Base-by-base conservation (phyloP, 2,888 invertebrate genomes). In the Pollenia griseotomentosa region DNA sequence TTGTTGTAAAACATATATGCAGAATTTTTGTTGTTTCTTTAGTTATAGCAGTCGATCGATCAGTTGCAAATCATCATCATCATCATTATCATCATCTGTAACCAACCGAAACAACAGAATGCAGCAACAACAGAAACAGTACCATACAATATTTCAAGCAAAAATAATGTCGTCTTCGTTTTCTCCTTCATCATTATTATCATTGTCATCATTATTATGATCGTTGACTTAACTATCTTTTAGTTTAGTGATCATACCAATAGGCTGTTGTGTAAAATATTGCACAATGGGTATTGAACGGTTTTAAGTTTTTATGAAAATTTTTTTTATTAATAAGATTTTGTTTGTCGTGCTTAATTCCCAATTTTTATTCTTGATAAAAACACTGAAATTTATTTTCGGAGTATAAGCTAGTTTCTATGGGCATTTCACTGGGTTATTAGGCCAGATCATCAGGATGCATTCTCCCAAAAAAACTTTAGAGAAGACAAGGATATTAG, bases 31-130 rank as follows among this genome's bases (percentile, higher is more conserved):
- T 78, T 85, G 65, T 81, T 85, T 63, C 53, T 65, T 81, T 77
- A 80, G 79, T 71, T 80, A 80, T 82, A 81, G 77, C 73, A 82
- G 81, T 81, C 88, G 88, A 89, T 89, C 89, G 89, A 89, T 89
- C 89, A 89, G 88, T 88, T 87, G 88, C 88, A 88, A 88, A 88
- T 89, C 88, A 87, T 87, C 88, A 84, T 71, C 86, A 19, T 89
- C 88, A 87, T 87, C 88, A 88, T 89, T 88, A 87, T 87, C 88
- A 75, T 81, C 83, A 86, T 81, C 86, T 63, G 73, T 55, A 70
- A 82, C 53, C 74, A 63, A 82, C 61, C 73, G 59, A 65, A 87
- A 75, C 82, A 85, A 74, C 83, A 66, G 77, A 61, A 55, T n/a
- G 44, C 81, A 80, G 40, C 55, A 81, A 59, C 71, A 46, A 53